Percentiles rank a stretch among this genome's conserved stretches.
Conservation (phyloP, 1,140 invertebrate genomes). For the Nasonia giraulti region DNA sequence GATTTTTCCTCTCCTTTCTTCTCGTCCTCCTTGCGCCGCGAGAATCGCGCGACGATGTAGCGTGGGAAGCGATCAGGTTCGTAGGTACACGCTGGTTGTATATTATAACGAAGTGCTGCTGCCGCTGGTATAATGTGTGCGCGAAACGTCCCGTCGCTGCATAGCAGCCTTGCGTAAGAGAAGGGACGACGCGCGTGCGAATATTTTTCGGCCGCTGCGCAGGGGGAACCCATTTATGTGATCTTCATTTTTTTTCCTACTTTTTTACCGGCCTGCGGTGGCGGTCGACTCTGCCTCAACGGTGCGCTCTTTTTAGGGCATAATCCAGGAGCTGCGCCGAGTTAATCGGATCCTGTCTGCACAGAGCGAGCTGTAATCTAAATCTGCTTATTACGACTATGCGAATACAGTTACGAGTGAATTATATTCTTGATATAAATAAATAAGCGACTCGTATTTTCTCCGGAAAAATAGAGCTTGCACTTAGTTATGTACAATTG, state of each 20-base stretch:
- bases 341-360: background rate
- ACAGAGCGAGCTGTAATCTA: background rate
- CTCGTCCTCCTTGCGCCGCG: background rate
- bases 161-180: background rate
- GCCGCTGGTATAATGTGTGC: background rate
- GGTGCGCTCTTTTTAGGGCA: background rate
- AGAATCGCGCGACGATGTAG: background rate
- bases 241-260: background rate
- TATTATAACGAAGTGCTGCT: background rate
- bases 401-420: no score
- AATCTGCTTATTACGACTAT: background rate
- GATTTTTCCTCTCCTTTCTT: background rate
- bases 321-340: background rate
- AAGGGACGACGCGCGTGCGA: constrained; percentile 22
- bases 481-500: no score
- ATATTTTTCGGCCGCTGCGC: constrained; percentile 15
- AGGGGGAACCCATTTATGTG: background rate
- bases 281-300: background rate
- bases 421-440: no score
- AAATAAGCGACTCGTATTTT: no score
- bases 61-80: constrained; percentile 5
- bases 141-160: background rate
- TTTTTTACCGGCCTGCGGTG: background rate
- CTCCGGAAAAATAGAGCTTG: no score
- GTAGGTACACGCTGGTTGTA: background rate